Percentiles rank a stretch among this genome's conserved stretches.
Evolutionary conservation across 2,888 invertebrate species (phyloP).

Genomic region (Rotaria sp.): DNA sequence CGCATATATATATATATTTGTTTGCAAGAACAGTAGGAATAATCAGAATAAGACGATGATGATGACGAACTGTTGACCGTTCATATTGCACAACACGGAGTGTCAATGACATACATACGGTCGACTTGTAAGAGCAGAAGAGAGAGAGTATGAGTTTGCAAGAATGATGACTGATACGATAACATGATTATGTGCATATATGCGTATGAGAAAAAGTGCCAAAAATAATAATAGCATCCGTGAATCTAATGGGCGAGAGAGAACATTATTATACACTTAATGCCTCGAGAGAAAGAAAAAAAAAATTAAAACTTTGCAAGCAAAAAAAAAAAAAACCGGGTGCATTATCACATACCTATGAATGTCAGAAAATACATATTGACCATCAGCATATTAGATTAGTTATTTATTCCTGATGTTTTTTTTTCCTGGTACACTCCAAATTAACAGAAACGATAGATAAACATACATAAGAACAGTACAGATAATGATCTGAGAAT

Average conservation of each 20-base stretch:
- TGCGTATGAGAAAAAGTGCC: neutral
- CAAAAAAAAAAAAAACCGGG: neutral
- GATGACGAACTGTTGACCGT: neutral
- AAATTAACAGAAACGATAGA: neutral
- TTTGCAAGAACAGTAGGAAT: neutral
- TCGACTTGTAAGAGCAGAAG: neutral
- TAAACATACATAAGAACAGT: neutral
- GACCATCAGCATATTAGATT: neutral
- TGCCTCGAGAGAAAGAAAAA: neutral
- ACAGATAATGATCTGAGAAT: neutral
- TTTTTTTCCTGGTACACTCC: neutral
- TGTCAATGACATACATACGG: neutral
- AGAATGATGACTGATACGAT: conserved; percentile 10
- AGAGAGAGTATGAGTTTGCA: neutral
- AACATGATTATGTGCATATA: neutral
- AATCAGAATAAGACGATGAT: neutral
- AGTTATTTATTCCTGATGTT: neutral
- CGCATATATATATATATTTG: neutral
- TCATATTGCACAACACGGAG: neutral
- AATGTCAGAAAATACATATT: neutral
- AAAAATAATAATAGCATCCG: neutral
- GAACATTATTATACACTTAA: neutral
- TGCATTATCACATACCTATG: neutral
- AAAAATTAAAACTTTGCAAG: neutral
- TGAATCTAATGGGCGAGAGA: neutral